Evolutionary conservation across 2,113 vertebrate species (phyloP).

Genomic region (rabbit (Oryctolagus cuniculus)): DNA sequence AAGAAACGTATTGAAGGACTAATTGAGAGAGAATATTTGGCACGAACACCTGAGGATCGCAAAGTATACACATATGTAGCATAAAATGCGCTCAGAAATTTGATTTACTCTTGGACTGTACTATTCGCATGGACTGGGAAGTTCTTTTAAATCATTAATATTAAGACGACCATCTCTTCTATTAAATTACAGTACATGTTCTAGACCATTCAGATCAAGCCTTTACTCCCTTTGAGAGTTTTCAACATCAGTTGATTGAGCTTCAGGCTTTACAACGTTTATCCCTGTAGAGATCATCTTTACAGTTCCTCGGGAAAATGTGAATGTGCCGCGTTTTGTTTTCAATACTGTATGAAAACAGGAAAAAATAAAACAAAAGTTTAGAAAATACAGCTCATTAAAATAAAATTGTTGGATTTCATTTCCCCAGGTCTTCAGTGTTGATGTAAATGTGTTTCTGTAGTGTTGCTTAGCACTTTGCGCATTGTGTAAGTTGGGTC

Average conservation of each 20-base stretch:
- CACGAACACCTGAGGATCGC: constrained; percentile 98
- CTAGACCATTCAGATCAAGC: constrained; percentile 95
- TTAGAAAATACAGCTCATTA: constrained; percentile 93
- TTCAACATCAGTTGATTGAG: constrained; percentile 93
- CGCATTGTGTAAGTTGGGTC: constrained; percentile 90
- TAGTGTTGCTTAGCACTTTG: constrained; percentile 91
- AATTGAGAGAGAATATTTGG: constrained; percentile 99
- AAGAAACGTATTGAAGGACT: constrained; percentile 99
- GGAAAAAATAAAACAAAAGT: constrained; percentile 90
- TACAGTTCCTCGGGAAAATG: constrained; percentile 98
- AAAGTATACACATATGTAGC: constrained; percentile 99
- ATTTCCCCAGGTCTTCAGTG: constrained; percentile 95
- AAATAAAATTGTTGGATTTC: constrained; percentile 92
- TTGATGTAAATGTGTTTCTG: constrained; percentile 94
- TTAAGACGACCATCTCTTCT: constrained; percentile 92
- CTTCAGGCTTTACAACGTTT: constrained; percentile 96
- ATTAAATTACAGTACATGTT: constrained; percentile 94
- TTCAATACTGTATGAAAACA: constrained; percentile 97
- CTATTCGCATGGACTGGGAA: constrained; percentile 96
- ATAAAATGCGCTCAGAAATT: constrained; percentile 91
- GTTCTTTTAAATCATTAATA: constrained; percentile 95
- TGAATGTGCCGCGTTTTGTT: constrained; percentile 97
- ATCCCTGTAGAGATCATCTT: constrained; percentile 96
- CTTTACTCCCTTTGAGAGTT: constrained; percentile 94
- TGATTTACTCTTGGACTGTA: constrained; percentile 94